Percentiles rank a stretch among this genome's conserved stretches.
Conservation (phyloP, 2,797 vertebrate genomes). For the Pangasius larnaudii region DNA sequence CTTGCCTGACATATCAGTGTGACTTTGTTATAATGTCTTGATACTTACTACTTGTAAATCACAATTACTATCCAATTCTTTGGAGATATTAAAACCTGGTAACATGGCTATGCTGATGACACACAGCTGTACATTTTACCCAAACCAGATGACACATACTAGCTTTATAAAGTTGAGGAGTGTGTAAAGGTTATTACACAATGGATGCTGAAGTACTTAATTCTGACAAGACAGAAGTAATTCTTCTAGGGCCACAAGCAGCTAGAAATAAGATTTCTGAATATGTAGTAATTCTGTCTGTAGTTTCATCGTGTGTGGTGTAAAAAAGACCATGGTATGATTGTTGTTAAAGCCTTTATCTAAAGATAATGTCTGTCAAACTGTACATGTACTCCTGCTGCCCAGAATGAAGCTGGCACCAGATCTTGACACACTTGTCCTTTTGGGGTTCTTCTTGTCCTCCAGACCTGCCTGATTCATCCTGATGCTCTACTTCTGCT, state of each 20-base stretch:
- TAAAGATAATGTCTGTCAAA: not conserved
- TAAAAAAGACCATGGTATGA: not conserved
- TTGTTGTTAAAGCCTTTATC: not conserved
- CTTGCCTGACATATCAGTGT: not conserved
- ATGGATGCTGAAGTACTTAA: not conserved
- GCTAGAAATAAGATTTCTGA: not conserved
- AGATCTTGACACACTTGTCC: not conserved
- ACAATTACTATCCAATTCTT: not conserved
- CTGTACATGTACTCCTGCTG: not conserved
- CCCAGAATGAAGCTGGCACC: not conserved
- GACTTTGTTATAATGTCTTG: not conserved
- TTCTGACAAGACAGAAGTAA: not conserved
- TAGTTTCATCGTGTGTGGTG: not conserved
- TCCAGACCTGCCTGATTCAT: not conserved
- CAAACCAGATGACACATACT: not conserved
- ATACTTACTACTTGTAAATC: conserved; percentile 5
- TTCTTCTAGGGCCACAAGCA: not conserved
- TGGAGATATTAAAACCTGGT: not conserved
- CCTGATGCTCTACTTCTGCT: not conserved
- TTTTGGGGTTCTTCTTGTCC: not conserved
- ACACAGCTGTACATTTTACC: not conserved
- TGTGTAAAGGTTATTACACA: not conserved
- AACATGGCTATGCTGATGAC: not conserved
- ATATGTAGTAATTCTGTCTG: not conserved
- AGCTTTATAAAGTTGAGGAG: not conserved